Evolutionary conservation across 1,140 invertebrate species (phyloP).

Genomic region (Triops longicaudatus): DNA sequence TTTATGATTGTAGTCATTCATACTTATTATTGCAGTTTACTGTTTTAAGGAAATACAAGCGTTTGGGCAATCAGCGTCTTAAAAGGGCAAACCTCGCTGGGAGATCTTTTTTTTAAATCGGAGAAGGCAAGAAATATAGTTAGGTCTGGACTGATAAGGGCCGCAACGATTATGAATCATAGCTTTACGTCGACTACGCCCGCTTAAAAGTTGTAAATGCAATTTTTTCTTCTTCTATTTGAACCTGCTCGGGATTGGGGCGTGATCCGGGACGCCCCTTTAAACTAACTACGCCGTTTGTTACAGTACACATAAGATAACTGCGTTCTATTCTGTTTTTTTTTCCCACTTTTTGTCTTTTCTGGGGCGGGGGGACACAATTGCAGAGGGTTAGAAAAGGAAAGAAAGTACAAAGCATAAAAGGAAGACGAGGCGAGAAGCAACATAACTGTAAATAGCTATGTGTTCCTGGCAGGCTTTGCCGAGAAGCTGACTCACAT

Average conservation of each 20-base stretch:
- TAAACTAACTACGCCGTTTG: background rate
- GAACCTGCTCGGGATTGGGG: background rate
- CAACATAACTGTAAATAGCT: slow-evolving; percentile 12
- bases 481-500: slow-evolving; percentile 6
- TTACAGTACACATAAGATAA: too few species aligned
- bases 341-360: background rate
- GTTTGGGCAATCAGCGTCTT: background rate
- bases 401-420: background rate
- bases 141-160: slow-evolving; percentile 1
- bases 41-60: too few species aligned
- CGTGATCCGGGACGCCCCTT: background rate
- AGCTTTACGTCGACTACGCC: slow-evolving; percentile 10
- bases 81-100: background rate
- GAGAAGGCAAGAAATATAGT: background rate
- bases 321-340: too few species aligned
- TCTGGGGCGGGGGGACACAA: background rate
- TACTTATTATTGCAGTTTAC: too few species aligned
- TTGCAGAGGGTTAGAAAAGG: background rate
- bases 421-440: background rate
- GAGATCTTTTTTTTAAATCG: background rate
- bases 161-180: background rate
- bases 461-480: background rate
- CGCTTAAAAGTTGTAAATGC: background rate
- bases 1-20: background rate
- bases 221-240: background rate